Conservation (phyloP, 2,113 vertebrate genomes). For the Oophaga pumilio region DNA sequence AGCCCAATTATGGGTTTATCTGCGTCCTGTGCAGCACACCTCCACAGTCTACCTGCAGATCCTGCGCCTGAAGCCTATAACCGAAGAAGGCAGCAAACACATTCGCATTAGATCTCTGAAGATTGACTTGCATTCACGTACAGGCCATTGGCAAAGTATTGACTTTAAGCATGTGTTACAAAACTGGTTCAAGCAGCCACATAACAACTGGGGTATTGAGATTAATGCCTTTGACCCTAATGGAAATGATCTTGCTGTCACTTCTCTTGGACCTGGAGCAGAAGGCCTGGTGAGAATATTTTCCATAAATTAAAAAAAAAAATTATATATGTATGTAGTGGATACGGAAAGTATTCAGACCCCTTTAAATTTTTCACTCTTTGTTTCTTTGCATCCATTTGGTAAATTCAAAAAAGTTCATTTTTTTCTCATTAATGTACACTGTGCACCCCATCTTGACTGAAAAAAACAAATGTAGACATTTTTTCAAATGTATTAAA, state of each 20-base stretch:
- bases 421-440: too few species aligned
- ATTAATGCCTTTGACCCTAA: slow-evolving; percentile 97
- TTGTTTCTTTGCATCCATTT: too few species aligned
- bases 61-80: slow-evolving; percentile 91
- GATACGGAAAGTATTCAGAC: too few species aligned
- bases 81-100: slow-evolving; percentile 90
- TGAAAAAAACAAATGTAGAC: too few species aligned
- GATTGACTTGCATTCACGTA: slow-evolving; percentile 91
- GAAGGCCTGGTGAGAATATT: slow-evolving; percentile 81
- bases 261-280: slow-evolving; percentile 90
- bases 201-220: slow-evolving; percentile 98
- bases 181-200: slow-evolving; percentile 98
- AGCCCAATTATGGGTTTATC: slow-evolving; percentile 97
- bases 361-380: too few species aligned
- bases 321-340: not conserved
- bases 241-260: slow-evolving; percentile 94
- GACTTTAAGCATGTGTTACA: slow-evolving; percentile 98
- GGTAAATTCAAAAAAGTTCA: too few species aligned
- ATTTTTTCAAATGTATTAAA: too few species aligned
- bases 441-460: too few species aligned
- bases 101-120: slow-evolving; percentile 96
- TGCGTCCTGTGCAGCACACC: slow-evolving; percentile 90
- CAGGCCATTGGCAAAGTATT: slow-evolving; percentile 97
- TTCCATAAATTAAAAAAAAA: not conserved
- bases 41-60: slow-evolving; percentile 97